Conservation (phyloP, 2,797 vertebrate genomes). For the Nannoperca australis region DNA sequence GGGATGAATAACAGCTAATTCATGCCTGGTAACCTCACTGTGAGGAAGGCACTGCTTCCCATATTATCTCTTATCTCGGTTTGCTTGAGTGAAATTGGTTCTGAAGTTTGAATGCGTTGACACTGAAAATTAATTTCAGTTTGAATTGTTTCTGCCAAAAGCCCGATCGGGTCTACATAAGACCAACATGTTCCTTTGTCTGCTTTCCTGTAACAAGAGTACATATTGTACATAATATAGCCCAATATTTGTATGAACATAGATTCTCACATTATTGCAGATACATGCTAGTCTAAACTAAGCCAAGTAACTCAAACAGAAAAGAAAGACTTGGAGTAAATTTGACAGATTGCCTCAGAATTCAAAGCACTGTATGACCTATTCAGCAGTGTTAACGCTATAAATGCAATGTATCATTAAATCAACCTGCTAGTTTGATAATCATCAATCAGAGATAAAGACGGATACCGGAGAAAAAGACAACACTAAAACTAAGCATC, state of each 20-base stretch:
- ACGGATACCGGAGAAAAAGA: background rate
- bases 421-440: background rate
- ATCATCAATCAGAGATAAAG: background rate
- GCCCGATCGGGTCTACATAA: background rate
- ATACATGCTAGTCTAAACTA: background rate
- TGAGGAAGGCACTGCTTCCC: too few species aligned
- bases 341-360: background rate
- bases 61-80: background rate
- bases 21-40: background rate
- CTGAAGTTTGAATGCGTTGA: background rate
- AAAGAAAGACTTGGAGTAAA: background rate
- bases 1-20: background rate
- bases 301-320: background rate
- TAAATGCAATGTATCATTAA: background rate
- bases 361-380: background rate
- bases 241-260: background rate
- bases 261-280: background rate
- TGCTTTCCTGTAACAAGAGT: background rate
- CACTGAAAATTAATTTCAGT: background rate
- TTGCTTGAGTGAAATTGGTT: background rate
- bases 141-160: background rate
- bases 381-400: background rate
- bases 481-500: slow-evolving; percentile 1
- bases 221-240: background rate
- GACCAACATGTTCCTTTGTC: background rate